Evolutionary conservation across 2,888 invertebrate species (phyloP).

Genomic region (Phyllotreta cruciferae): DNA sequence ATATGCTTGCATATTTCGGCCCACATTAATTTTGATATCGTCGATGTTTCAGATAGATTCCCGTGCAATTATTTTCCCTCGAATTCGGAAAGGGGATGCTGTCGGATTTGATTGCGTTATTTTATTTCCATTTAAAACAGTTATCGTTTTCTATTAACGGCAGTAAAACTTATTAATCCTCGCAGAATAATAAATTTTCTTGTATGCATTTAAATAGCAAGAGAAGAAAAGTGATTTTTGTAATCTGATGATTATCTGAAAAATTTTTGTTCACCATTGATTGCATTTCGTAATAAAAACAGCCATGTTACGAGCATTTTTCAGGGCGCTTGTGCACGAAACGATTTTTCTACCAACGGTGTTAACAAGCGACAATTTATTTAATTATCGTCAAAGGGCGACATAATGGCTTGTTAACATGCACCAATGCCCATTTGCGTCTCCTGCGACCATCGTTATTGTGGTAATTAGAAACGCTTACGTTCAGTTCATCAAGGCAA

Average conservation of each 20-base stretch:
- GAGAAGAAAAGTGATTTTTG: too few relatives aligned
- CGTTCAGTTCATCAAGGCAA: constrained; percentile 32
- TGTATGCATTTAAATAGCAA: too few relatives aligned
- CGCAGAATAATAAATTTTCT: too few relatives aligned
- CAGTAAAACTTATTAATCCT: too few relatives aligned
- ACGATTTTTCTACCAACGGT: constrained; percentile 22
- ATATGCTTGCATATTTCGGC: constrained; percentile 6
- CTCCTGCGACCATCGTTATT: constrained; percentile 43
- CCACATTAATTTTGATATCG: constrained; percentile 8
- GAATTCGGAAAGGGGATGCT: neutral
- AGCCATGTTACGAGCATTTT: neutral
- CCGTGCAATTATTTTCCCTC: constrained; percentile 9
- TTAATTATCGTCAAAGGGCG: constrained; percentile 43
- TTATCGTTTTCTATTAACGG: neutral
- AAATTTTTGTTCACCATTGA: too few relatives aligned
- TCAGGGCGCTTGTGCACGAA: neutral
- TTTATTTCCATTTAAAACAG: constrained; percentile 1
- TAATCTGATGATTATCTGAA: too few relatives aligned
- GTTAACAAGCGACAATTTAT: constrained; percentile 38
- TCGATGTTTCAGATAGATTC: constrained; percentile 4
- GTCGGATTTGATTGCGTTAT: constrained; percentile 1
- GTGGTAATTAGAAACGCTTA: constrained; percentile 44
- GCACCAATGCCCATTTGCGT: constrained; percentile 43
- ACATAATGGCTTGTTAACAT: constrained; percentile 48
- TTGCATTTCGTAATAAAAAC: neutral